Evolutionary conservation across 2,797 vertebrate genomes (phyloP).

Genomic region (Hozukius guyotensis): DNA sequence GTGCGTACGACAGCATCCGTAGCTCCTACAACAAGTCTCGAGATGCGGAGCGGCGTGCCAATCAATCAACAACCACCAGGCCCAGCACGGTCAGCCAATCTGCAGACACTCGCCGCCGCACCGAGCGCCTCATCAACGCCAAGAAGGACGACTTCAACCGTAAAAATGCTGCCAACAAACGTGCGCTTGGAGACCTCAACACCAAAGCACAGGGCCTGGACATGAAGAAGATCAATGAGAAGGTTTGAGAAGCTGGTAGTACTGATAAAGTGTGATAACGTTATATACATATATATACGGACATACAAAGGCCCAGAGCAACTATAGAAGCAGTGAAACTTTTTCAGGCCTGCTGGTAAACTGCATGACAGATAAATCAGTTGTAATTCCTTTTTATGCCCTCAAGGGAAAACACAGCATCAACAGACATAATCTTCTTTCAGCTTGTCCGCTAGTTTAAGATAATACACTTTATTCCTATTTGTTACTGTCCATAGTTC

Average conservation of each 20-base stretch:
- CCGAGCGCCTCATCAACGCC: conserved; percentile 85
- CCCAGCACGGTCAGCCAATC: conserved; percentile 90
- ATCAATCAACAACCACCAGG: conserved; percentile 80
- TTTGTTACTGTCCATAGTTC: background rate
- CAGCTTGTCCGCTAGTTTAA: background rate
- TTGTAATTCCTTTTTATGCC: background rate
- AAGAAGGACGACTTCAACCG: conserved; percentile 90
- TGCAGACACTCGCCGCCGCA: conserved; percentile 81
- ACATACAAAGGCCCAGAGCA: background rate
- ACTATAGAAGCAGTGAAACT: background rate
- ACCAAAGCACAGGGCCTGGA: conserved; percentile 78
- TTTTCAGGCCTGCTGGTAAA: background rate
- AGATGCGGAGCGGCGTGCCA: conserved; percentile 87
- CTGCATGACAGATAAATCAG: background rate
- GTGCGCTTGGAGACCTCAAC: conserved; percentile 85
- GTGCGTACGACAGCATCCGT: conserved; percentile 94
- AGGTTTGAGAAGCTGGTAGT: conserved; percentile 80
- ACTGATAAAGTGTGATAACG: background rate
- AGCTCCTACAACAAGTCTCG: conserved; percentile 86
- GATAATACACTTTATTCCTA: background rate
- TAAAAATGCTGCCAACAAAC: conserved; percentile 89
- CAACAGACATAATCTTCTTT: too few relatives aligned
- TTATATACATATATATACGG: background rate
- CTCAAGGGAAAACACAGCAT: background rate
- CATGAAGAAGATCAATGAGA: conserved; percentile 91